Evolutionary conservation across 1,140 invertebrate genomes (phyloP).

Genomic region (Drosophila neocordata): DNA sequence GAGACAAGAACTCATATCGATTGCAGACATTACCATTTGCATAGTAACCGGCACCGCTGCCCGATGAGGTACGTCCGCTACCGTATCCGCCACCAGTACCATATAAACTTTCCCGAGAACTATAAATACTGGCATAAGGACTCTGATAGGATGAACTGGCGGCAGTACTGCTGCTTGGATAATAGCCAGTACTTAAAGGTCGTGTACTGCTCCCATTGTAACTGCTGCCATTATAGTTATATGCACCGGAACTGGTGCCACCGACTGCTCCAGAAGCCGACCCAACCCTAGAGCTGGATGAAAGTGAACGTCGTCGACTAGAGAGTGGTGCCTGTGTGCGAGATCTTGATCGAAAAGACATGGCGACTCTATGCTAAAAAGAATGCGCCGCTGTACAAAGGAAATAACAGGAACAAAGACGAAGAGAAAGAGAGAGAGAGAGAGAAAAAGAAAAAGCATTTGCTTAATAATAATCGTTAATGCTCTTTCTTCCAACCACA

Average conservation of each 20-base stretch:
- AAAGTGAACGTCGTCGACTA: slow-evolving; percentile 72
- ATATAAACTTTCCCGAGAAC: slow-evolving; percentile 77
- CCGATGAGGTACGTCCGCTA: slow-evolving; percentile 16
- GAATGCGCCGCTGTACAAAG: slow-evolving; percentile 3
- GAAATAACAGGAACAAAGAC: not conserved
- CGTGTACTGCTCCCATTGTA: slow-evolving; percentile 56
- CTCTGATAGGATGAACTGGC: slow-evolving; percentile 63
- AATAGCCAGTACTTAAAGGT: slow-evolving; percentile 75
- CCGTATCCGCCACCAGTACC: slow-evolving; percentile 57
- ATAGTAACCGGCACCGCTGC: slow-evolving; percentile 46
- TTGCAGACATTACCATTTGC: slow-evolving; percentile 68
- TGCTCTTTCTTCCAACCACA: not conserved
- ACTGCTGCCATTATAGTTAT: slow-evolving; percentile 68
- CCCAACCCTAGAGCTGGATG: slow-evolving; percentile 66
- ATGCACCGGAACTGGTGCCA: slow-evolving; percentile 29
- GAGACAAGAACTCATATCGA: slow-evolving; percentile 64
- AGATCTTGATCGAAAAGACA: slow-evolving; percentile 82
- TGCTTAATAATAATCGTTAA: not conserved
- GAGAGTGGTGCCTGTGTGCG: slow-evolving; percentile 72
- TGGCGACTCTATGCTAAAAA: slow-evolving; percentile 24
- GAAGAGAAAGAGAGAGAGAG: not conserved
- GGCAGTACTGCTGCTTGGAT: slow-evolving; percentile 47
- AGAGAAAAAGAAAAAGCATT: not conserved
- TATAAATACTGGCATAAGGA: slow-evolving; percentile 76
- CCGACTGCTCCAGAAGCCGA: slow-evolving; percentile 18